Percentiles rank a stretch among this genome's conserved stretches.
phyloP scores from a whole-genome alignment of 2,888 invertebrate genomes.

The Melikaiella ostensackeni region DNA sequence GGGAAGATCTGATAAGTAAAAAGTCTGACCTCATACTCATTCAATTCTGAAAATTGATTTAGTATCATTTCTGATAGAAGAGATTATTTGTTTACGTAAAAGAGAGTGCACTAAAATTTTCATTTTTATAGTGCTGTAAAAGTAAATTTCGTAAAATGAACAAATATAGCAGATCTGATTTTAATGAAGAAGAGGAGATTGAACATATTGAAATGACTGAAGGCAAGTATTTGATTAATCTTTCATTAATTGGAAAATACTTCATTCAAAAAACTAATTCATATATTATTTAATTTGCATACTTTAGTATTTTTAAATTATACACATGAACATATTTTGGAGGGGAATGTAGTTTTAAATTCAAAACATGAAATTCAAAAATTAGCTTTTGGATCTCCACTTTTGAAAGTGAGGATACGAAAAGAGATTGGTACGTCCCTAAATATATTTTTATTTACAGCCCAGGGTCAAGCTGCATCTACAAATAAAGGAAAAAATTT shows the following conservation, averaged over 20 bases:
- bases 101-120: not conserved
- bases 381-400: not conserved
- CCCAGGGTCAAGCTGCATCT: not conserved
- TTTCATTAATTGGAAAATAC: not conserved
- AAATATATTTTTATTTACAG: conserved; percentile 2
- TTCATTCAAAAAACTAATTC: not conserved
- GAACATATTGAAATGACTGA: conserved; percentile 27
- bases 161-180: conserved; percentile 6
- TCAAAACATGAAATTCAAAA: not conserved
- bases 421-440: not conserved
- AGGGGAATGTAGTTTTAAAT: not conserved
- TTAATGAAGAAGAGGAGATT: conserved; percentile 1
- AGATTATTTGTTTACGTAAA: conserved; percentile 23
- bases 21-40: not conserved
- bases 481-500: not conserved
- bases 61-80: conserved; percentile 6
- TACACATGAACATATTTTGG: too few relatives aligned
- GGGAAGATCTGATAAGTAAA: not conserved
- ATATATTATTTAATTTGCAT: not conserved
- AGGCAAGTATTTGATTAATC: conserved; percentile 21
- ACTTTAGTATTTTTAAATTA: not conserved
- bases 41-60: conserved; percentile 20
- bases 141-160: not conserved
- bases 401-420: not conserved
- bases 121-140: not conserved